Conservation (phyloP, 1,140 invertebrate species). For the Cyrtorhinus lividipennis region DNA sequence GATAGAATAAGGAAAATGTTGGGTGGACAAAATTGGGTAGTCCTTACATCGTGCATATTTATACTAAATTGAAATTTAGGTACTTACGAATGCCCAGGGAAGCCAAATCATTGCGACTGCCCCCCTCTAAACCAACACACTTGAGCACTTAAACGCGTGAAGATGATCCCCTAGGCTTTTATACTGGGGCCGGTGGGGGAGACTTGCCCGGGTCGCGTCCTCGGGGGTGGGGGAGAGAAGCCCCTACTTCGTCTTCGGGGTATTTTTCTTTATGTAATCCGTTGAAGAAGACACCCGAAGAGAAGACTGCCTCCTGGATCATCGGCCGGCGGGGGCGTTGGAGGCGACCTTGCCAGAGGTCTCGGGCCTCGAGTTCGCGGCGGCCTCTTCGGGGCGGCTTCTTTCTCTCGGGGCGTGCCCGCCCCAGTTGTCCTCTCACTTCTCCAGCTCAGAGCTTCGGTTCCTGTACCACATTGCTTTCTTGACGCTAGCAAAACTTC, state of each 20-base stretch:
- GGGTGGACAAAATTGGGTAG: too few relatives aligned
- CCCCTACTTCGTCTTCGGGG: not conserved
- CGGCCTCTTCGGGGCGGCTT: not conserved
- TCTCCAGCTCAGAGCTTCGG: not conserved
- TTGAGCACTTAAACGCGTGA: slow-evolving; percentile 2
- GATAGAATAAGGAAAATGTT: too few relatives aligned
- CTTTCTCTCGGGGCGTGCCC: not conserved
- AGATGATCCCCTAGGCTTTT: slow-evolving; percentile 4
- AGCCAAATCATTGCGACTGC: slow-evolving; percentile 3
- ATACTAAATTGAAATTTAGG: not conserved
- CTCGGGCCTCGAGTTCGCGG: not conserved
- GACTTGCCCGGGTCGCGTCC: not conserved
- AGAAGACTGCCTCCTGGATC: not conserved
- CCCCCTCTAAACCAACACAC: not conserved
- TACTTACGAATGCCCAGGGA: not conserved
- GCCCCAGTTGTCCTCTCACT: too few relatives aligned
- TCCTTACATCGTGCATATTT: too few relatives aligned
- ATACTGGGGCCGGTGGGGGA: not conserved
- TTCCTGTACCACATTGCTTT: too few relatives aligned
- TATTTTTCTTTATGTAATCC: not conserved
- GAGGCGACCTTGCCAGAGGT: not conserved
- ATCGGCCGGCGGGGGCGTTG: not conserved
- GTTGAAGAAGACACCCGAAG: not conserved
- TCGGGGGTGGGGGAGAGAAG: not conserved
- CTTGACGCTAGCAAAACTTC: too few relatives aligned